Conservation (phyloP, 2,113 vertebrate genomes). For the Zapus hudsonius region DNA sequence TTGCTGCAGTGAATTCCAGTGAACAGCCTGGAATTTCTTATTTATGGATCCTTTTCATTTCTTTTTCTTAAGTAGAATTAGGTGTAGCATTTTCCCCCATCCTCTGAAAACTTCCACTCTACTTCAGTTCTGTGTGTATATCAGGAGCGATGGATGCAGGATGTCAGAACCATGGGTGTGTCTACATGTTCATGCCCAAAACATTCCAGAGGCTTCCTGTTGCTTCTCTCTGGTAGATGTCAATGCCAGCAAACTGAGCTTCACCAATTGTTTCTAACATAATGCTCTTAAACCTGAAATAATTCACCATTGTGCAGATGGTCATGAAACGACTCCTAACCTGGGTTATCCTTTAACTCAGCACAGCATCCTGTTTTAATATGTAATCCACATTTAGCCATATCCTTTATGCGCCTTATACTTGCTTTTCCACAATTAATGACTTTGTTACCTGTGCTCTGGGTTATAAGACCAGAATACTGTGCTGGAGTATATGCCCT, state of each 20-base stretch:
- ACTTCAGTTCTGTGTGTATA: accelerated
- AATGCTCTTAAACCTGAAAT: neutral
- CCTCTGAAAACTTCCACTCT: neutral
- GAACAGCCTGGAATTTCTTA: neutral
- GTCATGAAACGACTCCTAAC: neutral
- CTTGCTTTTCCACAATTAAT: constrained; percentile 31
- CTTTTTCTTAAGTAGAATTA: neutral
- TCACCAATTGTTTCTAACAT: neutral
- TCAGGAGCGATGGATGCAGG: neutral
- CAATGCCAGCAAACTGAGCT: neutral
- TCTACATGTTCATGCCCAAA: neutral
- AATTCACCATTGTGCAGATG: neutral
- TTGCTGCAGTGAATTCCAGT: too few species aligned
- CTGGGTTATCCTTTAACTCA: neutral
- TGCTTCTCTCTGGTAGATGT: neutral
- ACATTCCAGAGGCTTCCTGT: neutral
- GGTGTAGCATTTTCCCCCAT: neutral
- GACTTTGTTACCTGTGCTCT: neutral
- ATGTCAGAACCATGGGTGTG: neutral
- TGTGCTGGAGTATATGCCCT: neutral
- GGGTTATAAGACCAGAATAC: neutral
- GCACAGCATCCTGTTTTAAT: neutral
- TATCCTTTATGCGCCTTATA: neutral
- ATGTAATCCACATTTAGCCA: neutral
- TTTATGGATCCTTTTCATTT: neutral